Conservation (phyloP, 2,113 vertebrate species). For the Sylvietta virens region DNA sequence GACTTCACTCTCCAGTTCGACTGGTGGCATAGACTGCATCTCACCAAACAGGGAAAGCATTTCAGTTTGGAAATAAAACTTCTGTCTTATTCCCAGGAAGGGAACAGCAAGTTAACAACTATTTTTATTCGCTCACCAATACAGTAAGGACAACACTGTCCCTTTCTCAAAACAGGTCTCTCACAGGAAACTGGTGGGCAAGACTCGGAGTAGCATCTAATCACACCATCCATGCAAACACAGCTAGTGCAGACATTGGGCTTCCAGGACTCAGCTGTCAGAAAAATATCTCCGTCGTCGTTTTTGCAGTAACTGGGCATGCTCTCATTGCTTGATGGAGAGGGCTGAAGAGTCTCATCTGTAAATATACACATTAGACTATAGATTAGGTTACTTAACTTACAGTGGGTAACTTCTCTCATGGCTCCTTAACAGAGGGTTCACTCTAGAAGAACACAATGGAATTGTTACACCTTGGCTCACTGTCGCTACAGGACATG, state of each 20-base stretch:
- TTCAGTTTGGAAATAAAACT: background rate
- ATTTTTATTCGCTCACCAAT: constrained; percentile 75
- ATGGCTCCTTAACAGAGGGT: background rate
- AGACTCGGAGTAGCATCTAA: constrained; percentile 86
- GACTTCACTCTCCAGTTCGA: background rate
- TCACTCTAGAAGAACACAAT: background rate
- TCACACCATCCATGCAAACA: constrained; percentile 80
- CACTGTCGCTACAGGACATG: no score
- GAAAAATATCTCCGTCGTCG: constrained; percentile 85
- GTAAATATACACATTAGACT: constrained; percentile 23
- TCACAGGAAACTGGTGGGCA: constrained; percentile 84
- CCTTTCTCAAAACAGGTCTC: constrained; percentile 85
- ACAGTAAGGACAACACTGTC: constrained; percentile 91
- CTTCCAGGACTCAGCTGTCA: constrained; percentile 91
- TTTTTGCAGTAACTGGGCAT: constrained; percentile 84
- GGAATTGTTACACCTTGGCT: background rate
- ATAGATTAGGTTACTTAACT: background rate
- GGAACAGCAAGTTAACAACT: background rate
- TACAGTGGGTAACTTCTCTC: background rate
- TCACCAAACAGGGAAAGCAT: background rate
- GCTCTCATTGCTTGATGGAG: constrained; percentile 79
- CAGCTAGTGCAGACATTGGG: constrained; percentile 89
- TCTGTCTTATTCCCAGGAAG: background rate
- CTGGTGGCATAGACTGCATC: background rate
- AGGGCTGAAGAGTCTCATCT: constrained; percentile 80